Base-by-base conservation (phyloP, 2,113 vertebrate species). In the Scophthalmus maximus region DNA sequence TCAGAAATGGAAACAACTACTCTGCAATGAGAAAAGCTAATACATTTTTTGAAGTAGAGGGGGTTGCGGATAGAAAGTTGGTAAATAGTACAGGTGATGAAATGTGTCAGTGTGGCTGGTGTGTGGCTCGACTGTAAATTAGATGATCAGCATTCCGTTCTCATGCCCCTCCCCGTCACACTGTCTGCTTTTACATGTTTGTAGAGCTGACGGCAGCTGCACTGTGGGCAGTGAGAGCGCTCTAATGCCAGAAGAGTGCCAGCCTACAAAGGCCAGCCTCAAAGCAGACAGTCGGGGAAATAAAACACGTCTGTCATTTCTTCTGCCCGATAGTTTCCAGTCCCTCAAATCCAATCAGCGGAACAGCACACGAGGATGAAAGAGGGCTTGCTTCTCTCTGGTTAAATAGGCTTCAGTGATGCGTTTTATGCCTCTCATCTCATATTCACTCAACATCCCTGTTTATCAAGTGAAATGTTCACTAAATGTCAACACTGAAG, bases 131-230 rank as follows among this genome's bases (percentile, higher is more conserved):
- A 80, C 71, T 89, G 65, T 42, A 73, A 90, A 91, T 90, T 79
- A 83, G 79, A 60, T 56, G 49, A 88, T 91, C 82, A 79, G 88
- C 81, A 91, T 89, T 90, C 87, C 78, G 76, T 49, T 42, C 73
- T 42, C 72, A 74, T 55, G n/a, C 78, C 71, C 53, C 64, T 53
- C 69, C 62, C 77, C 52, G 79, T 87, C 90, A 87, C 87, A 81
- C 85, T 82, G 68, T 66, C 78, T 85, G 87, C 84, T 88, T 84
- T 85, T 88, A 87, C 82, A 81, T 86, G 68, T 89, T 88, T 86
- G 82, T 78, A 74, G 74, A 79, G 78, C 73, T 64, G 82, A 81
- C 62, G 71, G 73, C 75, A 26, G 58, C 81, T 30, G 76, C 81
- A 59, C 73, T 38, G 73, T 73, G 82, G 77, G 78, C 78, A 74